Evolutionary conservation across 2,113 vertebrate genomes (phyloP).

Genomic region (Glaucomys volans): DNA sequence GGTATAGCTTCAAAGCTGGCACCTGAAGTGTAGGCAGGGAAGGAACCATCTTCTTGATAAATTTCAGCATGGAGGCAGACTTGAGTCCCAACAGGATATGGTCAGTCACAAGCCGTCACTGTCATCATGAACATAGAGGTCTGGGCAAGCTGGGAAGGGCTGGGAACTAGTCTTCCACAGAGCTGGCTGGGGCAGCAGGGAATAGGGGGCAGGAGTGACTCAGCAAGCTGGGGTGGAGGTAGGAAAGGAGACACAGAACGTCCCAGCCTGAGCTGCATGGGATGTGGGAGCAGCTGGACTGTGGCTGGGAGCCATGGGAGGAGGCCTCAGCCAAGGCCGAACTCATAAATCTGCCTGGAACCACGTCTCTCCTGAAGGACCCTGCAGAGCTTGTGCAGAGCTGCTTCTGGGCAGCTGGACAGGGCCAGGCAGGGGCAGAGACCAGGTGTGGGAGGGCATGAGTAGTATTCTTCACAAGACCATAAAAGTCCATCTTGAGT

Average conservation of each 20-base stretch:
- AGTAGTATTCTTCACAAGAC: slow-evolving; percentile 65
- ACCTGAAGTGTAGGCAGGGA: not conserved
- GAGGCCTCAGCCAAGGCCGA: slow-evolving; percentile 88
- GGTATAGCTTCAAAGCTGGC: not conserved
- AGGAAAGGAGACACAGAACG: slow-evolving; percentile 67
- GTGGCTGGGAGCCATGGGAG: slow-evolving; percentile 75
- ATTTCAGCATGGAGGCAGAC: not conserved
- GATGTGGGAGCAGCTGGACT: slow-evolving; percentile 60
- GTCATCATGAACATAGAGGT: not conserved
- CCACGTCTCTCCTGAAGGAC: not conserved
- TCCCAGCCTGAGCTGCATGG: slow-evolving; percentile 35
- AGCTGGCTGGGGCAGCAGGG: not conserved
- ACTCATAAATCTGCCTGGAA: slow-evolving; percentile 88
- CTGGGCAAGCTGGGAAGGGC: not conserved
- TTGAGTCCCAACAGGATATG: not conserved
- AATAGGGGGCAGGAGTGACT: slow-evolving; percentile 43
- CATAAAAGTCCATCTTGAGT: slow-evolving; percentile 78
- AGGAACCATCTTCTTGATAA: not conserved
- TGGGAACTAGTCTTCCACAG: not conserved
- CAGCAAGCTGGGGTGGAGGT: slow-evolving; percentile 47
- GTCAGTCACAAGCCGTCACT: not conserved
- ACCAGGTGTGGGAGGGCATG: slow-evolving; percentile 74
- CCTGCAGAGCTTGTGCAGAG: slow-evolving; percentile 12
- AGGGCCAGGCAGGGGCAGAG: slow-evolving; percentile 47
- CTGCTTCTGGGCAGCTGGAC: slow-evolving; percentile 46